Percentiles rank a stretch among this genome's conserved stretches.
These are phyloP conservation scores for Piliocolobus tephrosceles DNA, from an alignment of 2,113 vertebrate genomes.

Conservation along the genomic window DNA sequence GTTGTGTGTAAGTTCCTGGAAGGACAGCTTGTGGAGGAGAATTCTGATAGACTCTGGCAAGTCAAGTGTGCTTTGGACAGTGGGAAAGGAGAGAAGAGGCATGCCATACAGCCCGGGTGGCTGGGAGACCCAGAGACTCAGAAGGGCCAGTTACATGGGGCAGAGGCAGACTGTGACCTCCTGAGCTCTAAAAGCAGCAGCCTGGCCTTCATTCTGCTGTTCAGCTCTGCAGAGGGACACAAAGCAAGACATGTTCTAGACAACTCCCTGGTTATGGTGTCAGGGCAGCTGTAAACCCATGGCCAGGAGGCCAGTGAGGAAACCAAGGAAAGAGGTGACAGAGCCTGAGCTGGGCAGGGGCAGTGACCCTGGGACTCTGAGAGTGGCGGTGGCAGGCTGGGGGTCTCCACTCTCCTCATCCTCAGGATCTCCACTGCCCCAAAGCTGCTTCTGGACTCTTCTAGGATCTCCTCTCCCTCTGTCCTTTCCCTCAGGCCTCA, in stretches of 20 bases:
- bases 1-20: constrained; percentile 72
- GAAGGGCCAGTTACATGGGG: neutral
- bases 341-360: neutral
- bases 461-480: neutral
- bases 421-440: neutral
- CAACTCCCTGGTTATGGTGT: neutral
- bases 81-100: rapidly evolving
- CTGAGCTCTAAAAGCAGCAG: neutral
- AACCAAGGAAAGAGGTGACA: neutral
- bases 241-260: neutral
- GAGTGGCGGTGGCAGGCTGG: neutral
- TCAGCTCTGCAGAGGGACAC: neutral
- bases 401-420: neutral
- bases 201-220: neutral
- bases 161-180: neutral
- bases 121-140: neutral
- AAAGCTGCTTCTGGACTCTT: neutral
- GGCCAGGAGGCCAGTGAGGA: neutral
- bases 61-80: neutral
- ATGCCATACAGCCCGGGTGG: rapidly evolving
- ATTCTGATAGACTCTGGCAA: neutral
- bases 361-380: neutral
- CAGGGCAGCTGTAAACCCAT: neutral
- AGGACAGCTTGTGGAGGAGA: neutral
- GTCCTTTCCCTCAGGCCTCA: neutral